Base-by-base conservation (phyloP, 2,113 vertebrate genomes). In the Xiphophorus hellerii region DNA sequence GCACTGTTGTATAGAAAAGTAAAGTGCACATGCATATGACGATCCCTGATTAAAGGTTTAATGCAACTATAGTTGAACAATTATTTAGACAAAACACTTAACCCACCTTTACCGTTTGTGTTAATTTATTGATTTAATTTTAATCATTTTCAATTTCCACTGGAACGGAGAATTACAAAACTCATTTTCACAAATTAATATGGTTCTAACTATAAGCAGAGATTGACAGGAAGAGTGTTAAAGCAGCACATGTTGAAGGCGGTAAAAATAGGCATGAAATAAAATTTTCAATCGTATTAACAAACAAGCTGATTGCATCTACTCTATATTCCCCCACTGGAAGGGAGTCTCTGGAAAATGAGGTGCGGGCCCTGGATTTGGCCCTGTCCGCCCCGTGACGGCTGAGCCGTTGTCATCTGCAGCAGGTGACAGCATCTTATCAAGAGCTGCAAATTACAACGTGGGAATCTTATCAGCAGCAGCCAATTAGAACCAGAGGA, bases 391-490 rank as follows among this genome's bases (percentile, higher is more conserved):
- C 89, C 81, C 73, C 86, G 82, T 72, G 33, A 79, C 63, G 81
- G 79, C 69, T n/a, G 68, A 87, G 73, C 78, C 73, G 83, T 77
- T 88, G 84, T 84, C 86, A 86, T 89, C 83, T 78, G 70, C 81
- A 51, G 83, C 84, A 73, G 74, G 84, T 89, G 89, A 88, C 90
- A 90, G 83, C 88, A 92, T 93, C 90, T 93, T 94, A 95, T 94
- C 90, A 89, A 86, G 79, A 73, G 88, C 87, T 87, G 90, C 81
- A 91, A 92, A 93, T 95, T 94, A 93, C 90, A 91, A 91, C 86
- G 80, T 44, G 81, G 88, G 82, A 84, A 93, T 92, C 90, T 95
- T 93, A 95, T 94, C 90, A 88, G 87, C 65, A 29, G 83, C 69
- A 91, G 87, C 85, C 93, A 93, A 94, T 95, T 94, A 93, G 88